Base-by-base conservation (phyloP, 2,888 invertebrate genomes). In the Pecten maximus region DNA sequence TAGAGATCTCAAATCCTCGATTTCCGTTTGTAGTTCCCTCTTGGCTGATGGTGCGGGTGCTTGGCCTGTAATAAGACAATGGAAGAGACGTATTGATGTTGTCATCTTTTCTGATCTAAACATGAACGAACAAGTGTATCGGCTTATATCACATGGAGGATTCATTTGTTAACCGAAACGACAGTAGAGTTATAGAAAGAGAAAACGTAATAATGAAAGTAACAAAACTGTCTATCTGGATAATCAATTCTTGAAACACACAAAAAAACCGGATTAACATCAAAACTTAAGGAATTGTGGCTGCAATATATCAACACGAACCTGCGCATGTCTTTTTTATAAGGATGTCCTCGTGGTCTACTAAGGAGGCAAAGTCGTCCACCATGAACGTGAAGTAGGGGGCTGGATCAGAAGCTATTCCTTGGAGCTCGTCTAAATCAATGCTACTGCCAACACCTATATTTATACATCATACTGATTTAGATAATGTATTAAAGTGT, bases 391-490 rank as follows among this genome's bases (percentile, higher is more conserved):
- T 74, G 10, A 74, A 74, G 35, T 35, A 74, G 35, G 74, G 74
- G 35, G 28, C 74, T 28, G 74, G 74, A 15, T 74, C 74, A 35
- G 74, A 74, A 0, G 74, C 74, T 74, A 74, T 74, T 1, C 74
- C 74, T 16, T 74, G 74, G 74, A 74, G 74, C 74, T 74, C 74
- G 74, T 8, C 35, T 74, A 74, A 74, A 10, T 74, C 74, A 74
- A 74, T 74, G 23, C 74, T 74, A 28, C 74, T 74, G 74, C 74
- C 74, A 74, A 74, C 35, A 74, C 74, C 74, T 74, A 16, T 54
- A 19, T 12, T 10, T 54, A 54, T 23, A 10, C 12, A 54, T 12
- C 44, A 44, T n/a, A n/a, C n/a, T n/a, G n/a, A n/a, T n/a, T n/a
- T n/a, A n/a, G n/a, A n/a, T n/a, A n/a, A n/a, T n/a, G n/a, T n/a